Conservation (phyloP, 2,888 invertebrate genomes). For the Lepidonotus clava region DNA sequence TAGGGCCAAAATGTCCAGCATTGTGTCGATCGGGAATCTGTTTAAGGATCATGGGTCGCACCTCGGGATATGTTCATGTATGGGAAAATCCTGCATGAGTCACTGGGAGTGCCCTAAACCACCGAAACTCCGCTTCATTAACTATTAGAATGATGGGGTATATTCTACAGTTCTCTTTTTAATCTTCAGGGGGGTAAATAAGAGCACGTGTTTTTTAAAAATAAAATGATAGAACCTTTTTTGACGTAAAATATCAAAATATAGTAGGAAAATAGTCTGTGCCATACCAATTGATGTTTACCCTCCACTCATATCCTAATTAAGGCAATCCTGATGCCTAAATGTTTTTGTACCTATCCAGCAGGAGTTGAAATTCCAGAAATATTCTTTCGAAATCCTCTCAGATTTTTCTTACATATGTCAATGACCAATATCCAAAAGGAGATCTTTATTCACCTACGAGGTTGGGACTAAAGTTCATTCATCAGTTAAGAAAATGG, state of each 20-base stretch:
- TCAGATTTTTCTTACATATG: background rate
- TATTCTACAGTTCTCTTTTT: too few relatives aligned
- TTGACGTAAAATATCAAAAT: background rate
- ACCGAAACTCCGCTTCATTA: too few relatives aligned
- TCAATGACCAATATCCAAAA: background rate
- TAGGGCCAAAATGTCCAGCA: too few relatives aligned
- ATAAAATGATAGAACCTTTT: background rate
- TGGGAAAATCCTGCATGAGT: too few relatives aligned
- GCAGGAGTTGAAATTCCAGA: background rate
- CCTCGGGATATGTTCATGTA: too few relatives aligned
- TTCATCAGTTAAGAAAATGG: background rate
- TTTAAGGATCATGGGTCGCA: too few relatives aligned
- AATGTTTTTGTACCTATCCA: background rate
- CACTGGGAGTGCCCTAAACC: too few relatives aligned
- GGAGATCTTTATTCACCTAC: background rate
- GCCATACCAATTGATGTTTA: background rate
- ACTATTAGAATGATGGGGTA: too few relatives aligned
- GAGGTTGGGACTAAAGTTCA: background rate
- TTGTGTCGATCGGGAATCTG: too few relatives aligned
- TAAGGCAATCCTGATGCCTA: background rate
- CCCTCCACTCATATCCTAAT: background rate
- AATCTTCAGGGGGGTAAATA: too few relatives aligned
- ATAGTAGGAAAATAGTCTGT: background rate
- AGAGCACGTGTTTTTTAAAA: background rate
- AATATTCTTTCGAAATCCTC: background rate